phyloP scores from a whole-genome alignment of 2,113 vertebrate genomes.

The Festucalex cinctus region DNA sequence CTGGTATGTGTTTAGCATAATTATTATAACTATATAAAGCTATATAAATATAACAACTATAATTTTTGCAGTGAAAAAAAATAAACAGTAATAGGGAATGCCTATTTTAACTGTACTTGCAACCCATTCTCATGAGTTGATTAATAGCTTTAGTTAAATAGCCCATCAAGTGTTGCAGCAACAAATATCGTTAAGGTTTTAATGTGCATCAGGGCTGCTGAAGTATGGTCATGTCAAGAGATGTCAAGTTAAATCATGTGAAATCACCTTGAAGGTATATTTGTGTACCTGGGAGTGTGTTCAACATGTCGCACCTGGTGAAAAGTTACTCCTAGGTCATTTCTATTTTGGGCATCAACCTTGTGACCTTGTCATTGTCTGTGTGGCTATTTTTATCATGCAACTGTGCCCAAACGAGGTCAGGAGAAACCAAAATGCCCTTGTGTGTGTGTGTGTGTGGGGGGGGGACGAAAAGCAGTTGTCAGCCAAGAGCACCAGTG shows the following conservation, averaged over 20 bases:
- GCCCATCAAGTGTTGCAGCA: constrained; percentile 14
- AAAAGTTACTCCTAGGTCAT: constrained; percentile 30
- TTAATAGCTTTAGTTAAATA: constrained; percentile 41
- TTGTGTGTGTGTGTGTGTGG: constrained; percentile 29
- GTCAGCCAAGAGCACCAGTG: constrained; percentile 39
- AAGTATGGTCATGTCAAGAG: constrained; percentile 9
- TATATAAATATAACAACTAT: background rate
- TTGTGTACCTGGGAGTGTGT: background rate
- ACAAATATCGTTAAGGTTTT: constrained; percentile 24
- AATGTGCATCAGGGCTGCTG: constrained; percentile 11
- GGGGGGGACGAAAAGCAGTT: constrained; percentile 33
- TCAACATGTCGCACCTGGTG: constrained; percentile 26
- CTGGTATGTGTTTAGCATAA: background rate
- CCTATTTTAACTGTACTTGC: constrained; percentile 18
- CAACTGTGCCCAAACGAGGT: constrained; percentile 11
- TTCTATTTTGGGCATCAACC: constrained; percentile 50
- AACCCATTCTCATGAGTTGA: constrained; percentile 42
- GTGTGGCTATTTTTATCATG: constrained; percentile 14
- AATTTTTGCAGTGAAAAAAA: constrained; percentile 8
- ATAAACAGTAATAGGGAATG: constrained; percentile 17
- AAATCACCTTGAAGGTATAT: background rate
- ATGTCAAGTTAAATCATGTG: constrained; percentile 7
- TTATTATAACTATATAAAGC: background rate
- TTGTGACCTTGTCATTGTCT: constrained; percentile 24
- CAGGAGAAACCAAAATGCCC: constrained; percentile 45